Evolutionary conservation across 2,113 vertebrate genomes (phyloP), one percentile per base, ranked within the genome.

Genomic region (Henicopernis longicauda): DNA sequence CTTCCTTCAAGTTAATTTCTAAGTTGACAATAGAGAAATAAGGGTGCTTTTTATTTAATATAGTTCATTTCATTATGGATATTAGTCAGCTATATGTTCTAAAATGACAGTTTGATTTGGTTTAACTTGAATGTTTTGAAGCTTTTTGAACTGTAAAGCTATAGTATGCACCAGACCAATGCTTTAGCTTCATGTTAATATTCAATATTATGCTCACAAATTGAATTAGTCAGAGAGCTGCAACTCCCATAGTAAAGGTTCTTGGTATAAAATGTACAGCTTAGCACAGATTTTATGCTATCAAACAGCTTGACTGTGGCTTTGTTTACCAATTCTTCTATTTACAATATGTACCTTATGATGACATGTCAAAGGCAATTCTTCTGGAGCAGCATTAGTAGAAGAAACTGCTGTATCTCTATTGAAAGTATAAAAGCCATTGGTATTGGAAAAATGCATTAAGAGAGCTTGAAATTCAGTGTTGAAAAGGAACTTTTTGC

Each of bases 61-160:
- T 16, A 87, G 11, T n/a, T 93, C 42, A 90, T 88, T 96, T 96
- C 32, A 74, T 93, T 92, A 47, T 40, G 26, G 29, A 49, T 82
- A 54, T 93, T 85, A 70, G 66, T 96, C 74, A 93, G 63, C 85
- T 81, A 47, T 71, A 47, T 14, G 12, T 94, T 92, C 42, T 32
- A 50, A 84, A 95, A 76, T 36, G 58, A 88, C 70, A 83, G 45
- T 74, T 93, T 96, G 73, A 95, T 95, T 95, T 89, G 29, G 67
- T 96, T 95, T 95, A 62, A 16, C 36, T 82, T 59, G 49, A 90
- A 74, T 87, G 69, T 91, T 93, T 93, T 59, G 58, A 82, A 87
- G 47, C 13, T 82, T 86, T 92, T 82, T 42, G 36, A 93, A 66
- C 29, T 63, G 23, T 67, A 83, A 63, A 86, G 19, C 52, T 87